Conservation (phyloP, 1,140 invertebrate species). For the Drosophila setifemur region DNA sequence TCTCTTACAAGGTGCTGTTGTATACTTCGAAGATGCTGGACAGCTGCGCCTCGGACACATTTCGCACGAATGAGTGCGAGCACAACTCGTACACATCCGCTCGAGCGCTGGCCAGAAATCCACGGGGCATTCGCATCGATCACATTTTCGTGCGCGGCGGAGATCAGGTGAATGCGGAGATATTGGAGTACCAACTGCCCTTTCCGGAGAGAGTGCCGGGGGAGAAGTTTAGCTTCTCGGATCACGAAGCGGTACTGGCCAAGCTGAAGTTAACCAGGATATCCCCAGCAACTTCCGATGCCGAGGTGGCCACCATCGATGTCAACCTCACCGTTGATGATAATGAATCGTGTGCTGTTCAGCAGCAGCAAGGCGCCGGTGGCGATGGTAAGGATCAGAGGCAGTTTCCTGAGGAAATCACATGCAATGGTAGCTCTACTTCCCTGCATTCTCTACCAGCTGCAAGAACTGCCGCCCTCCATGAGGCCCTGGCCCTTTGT, state of each 20-base stretch:
- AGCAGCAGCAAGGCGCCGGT: slow-evolving; percentile 5
- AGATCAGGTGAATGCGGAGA: slow-evolving; percentile 83
- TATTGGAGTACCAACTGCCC: slow-evolving; percentile 87
- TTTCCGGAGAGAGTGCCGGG: slow-evolving; percentile 89
- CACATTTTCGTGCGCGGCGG: slow-evolving; percentile 90
- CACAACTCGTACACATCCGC: slow-evolving; percentile 91
- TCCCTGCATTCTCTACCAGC: slow-evolving; percentile 24
- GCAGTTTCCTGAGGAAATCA: not conserved
- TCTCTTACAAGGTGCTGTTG: slow-evolving; percentile 88
- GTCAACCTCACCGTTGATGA: slow-evolving; percentile 11
- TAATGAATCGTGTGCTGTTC: not conserved
- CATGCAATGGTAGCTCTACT: slow-evolving; percentile 1
- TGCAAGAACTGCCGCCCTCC: slow-evolving; percentile 82
- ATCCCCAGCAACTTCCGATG: not conserved
- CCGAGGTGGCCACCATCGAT: slow-evolving; percentile 24
- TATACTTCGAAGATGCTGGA: slow-evolving; percentile 83
- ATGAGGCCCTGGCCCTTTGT: slow-evolving; percentile 86
- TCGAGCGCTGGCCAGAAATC: slow-evolving; percentile 84
- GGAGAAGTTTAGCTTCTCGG: slow-evolving; percentile 91
- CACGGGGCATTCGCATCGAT: slow-evolving; percentile 94
- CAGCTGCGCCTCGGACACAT: slow-evolving; percentile 78
- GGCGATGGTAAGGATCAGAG: slow-evolving; percentile 3
- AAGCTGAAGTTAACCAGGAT: slow-evolving; percentile 82
- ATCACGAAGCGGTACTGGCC: slow-evolving; percentile 94
- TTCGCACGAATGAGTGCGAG: slow-evolving; percentile 90